A percentile compares a stretch with the other conserved stretches of the same genome.
Evolutionary conservation across 64 coral and sea anemone species (phyloP).

Genomic region (Astreopora myriophthalma): DNA sequence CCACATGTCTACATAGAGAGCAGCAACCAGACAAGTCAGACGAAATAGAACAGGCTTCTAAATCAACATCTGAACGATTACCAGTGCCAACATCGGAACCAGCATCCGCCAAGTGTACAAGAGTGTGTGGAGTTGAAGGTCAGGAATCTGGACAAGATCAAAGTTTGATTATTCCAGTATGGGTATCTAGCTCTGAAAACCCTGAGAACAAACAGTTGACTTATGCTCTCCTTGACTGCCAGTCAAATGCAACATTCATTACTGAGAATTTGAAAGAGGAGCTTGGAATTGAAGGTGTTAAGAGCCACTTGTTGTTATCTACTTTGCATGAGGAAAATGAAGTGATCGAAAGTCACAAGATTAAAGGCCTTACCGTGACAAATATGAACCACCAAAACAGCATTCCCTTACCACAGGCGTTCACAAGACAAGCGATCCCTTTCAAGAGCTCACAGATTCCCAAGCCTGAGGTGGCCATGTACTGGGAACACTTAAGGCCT

Average conservation of each 20-base stretch:
- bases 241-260: constrained; percentile 53
- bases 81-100: background rate
- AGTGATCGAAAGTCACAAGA: background rate
- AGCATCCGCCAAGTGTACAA: background rate
- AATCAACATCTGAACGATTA: no score
- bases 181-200: background rate
- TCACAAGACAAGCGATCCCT: constrained; percentile 29
- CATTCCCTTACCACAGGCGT: constrained; percentile 11
- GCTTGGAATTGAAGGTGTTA: constrained; percentile 17
- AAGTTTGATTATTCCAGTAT: constrained; percentile 30
- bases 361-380: background rate
- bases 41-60: no score
- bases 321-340: constrained; percentile 1
- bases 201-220: background rate
- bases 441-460: constrained; percentile 33
- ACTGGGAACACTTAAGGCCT: constrained; percentile 14
- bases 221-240: constrained; percentile 17
- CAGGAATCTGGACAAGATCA: constrained; percentile 12
- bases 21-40: background rate
- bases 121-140: constrained; percentile 6
- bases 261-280: background rate
- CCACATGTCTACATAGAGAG: constrained; percentile 38
- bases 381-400: background rate
- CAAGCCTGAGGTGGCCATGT: constrained; percentile 19
- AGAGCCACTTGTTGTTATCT: constrained; percentile 6